phyloP scores from a whole-genome alignment of 2,888 invertebrate species.

The Sesia bembeciformis region DNA sequence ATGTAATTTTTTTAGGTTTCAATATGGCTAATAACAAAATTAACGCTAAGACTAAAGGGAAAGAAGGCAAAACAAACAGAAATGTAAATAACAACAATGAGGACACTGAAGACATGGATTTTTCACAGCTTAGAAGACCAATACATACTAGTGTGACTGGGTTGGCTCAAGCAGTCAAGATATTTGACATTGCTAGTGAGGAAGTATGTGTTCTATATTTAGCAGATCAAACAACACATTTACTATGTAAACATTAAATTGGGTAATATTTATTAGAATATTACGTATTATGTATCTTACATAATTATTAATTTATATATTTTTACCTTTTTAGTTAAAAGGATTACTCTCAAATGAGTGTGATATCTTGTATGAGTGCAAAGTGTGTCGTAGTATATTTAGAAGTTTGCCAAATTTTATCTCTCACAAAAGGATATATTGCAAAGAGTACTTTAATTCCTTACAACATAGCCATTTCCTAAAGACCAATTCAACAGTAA shows the following conservation, averaged over 20 bases:
- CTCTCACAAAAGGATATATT: slow-evolving; percentile 90
- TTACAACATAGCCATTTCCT: slow-evolving; percentile 57
- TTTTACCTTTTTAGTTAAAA: slow-evolving; percentile 75
- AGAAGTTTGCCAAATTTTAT: slow-evolving; percentile 91
- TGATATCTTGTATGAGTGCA: slow-evolving; percentile 92
- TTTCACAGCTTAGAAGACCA: slow-evolving; percentile 77
- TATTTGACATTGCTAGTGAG: slow-evolving; percentile 83
- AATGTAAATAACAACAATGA: slow-evolving; percentile 37
- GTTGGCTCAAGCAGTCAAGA: slow-evolving; percentile 80
- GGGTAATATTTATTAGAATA: neutral
- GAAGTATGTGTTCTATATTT: slow-evolving; percentile 71
- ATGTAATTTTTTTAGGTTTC: slow-evolving; percentile 12
- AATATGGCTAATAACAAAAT: slow-evolving; percentile 64
- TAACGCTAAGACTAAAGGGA: slow-evolving; percentile 50
- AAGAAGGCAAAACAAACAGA: slow-evolving; percentile 47
- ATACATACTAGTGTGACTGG: slow-evolving; percentile 80
- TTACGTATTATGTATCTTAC: neutral
- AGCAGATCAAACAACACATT: neutral
- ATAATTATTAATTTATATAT: neutral
- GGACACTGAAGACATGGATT: slow-evolving; percentile 62
- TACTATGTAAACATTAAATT: neutral
- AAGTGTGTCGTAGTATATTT: slow-evolving; percentile 88
- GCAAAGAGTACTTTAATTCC: slow-evolving; percentile 74
- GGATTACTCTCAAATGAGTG: slow-evolving; percentile 87
- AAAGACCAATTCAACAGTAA: slow-evolving; percentile 57